Evolutionary conservation across 1,140 invertebrate genomes (phyloP).

Genomic region (Trichonephila clavata): DNA sequence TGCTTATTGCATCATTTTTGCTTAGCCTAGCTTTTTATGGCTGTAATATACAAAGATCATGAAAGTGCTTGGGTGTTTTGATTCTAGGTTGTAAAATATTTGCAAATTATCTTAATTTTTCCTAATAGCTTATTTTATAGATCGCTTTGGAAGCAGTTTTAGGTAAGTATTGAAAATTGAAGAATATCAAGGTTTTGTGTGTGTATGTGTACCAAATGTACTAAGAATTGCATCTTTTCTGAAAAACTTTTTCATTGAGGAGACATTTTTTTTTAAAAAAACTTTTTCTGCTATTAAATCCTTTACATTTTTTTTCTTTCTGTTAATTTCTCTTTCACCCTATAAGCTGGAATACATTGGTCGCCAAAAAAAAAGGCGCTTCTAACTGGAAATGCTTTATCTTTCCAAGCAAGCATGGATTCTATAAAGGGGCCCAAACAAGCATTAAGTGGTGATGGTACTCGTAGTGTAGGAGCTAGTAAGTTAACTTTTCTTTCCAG

Average conservation of each 20-base stretch:
- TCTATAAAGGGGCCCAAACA: slow-evolving; percentile 44
- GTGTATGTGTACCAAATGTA: no score
- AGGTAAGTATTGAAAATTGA: not conserved
- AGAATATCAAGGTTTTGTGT: no score
- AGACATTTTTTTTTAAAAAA: not conserved
- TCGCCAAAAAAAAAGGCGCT: slow-evolving; percentile 56
- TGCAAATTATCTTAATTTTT: not conserved
- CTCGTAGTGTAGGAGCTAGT: slow-evolving; percentile 48
- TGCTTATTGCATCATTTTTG: no score
- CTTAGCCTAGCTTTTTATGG: no score
- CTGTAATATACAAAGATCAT: no score
- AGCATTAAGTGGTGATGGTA: slow-evolving; percentile 50
- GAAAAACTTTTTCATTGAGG: not conserved
- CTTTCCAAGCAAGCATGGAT: slow-evolving; percentile 50
- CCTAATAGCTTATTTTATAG: not conserved
- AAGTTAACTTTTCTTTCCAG: slow-evolving; percentile 37
- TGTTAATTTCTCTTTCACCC: slow-evolving; percentile 54
- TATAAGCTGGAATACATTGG: slow-evolving; percentile 63
- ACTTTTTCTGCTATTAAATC: not conserved
- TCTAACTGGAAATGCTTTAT: slow-evolving; percentile 57
- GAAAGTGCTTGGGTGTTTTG: no score
- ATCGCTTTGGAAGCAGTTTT: not conserved
- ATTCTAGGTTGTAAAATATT: not conserved
- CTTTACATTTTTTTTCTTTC: not conserved
- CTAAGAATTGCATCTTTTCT: not conserved